These are phyloP conservation scores for Clanis bilineata DNA, from an alignment of 2,888 invertebrate species.

Conservation along the genomic window DNA sequence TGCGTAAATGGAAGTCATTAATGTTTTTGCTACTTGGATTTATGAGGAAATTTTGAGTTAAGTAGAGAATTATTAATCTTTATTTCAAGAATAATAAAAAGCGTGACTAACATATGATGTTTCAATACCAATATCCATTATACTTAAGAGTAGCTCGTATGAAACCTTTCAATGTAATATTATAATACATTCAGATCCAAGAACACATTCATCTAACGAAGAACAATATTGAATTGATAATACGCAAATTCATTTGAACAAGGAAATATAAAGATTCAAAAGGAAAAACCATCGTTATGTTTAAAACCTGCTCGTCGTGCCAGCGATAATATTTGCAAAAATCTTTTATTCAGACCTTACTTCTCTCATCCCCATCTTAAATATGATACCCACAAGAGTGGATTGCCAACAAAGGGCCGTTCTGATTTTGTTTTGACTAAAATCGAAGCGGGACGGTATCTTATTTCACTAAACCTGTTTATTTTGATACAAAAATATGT, in stretches of 20 bases:
- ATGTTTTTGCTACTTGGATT: not conserved
- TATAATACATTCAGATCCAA: not conserved
- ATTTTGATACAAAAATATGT: conserved; percentile 45
- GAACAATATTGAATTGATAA: not conserved
- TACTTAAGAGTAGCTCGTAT: not conserved
- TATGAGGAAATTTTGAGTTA: not conserved
- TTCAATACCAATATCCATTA: not conserved
- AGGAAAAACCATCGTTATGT: not conserved
- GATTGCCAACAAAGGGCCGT: conserved; percentile 73
- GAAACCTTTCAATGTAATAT: not conserved
- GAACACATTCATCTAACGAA: not conserved
- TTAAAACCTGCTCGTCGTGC: conserved; percentile 6
- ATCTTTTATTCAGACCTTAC: conserved; percentile 38
- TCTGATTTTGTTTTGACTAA: conserved; percentile 80
- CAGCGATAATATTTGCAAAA: conserved; percentile 18
- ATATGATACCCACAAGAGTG: conserved; percentile 73
- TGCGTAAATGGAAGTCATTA: not conserved
- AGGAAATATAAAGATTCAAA: conserved; percentile 4
- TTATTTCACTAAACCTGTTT: conserved; percentile 69
- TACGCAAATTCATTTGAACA: conserved; percentile 7
- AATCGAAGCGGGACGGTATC: conserved; percentile 61
- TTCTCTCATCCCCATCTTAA: conserved; percentile 46
- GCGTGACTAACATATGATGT: too few relatives aligned
- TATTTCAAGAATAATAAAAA: not conserved
- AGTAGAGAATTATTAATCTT: not conserved